Evolutionary conservation across 1,140 invertebrate species (phyloP), one percentile per base, ranked within the genome.

Genomic region (Mycetomoellerius zeteki): DNA sequence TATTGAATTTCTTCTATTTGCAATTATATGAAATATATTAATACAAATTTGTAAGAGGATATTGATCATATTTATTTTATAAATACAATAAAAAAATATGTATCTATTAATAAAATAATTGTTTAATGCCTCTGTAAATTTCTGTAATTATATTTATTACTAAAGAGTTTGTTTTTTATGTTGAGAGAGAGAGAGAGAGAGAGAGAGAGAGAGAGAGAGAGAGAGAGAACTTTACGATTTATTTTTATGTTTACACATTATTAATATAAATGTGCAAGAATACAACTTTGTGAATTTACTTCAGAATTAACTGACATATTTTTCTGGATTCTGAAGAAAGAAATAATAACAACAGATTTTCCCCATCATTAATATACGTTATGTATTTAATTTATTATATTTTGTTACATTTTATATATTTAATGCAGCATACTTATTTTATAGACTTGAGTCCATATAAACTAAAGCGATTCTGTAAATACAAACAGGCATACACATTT

Each of bases 301-400:
- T 87, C 24, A 12, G n/a, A 88, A 90, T 86, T 86, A 90, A 91
- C 50, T 62, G 12, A 84, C 58, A 43, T 43, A 85, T 91, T 89
- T 91, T 90, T 84, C 14, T 67, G 62, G 78, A 58, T 75, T 37
- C 27, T 1, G 19, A 37, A 86, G 47, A 84, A 88, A 84, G 54
- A 7, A 24, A 3, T 19, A 81, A 27, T 24, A 52, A 67, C n/a
- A 14, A 14, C 1, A 27, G 14, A 62, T 43, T 86, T 4, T 52
- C 33, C n/a, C 7, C 16, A 1, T 47, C 12, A 2, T 27, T 47
- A 30, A 67, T 76, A 69, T 80, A 56, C 62, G n/a, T 73, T 80
- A 30, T 8, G 8, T 67, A 43, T 47, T 67, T 52, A 76, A 81
- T 43, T 43, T 43, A 12, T 43, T 43, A 43, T 43, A 43, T 43